These are phyloP conservation scores for Rynchops niger DNA, from an alignment of 2,113 vertebrate genomes.

Conservation along the genomic window DNA sequence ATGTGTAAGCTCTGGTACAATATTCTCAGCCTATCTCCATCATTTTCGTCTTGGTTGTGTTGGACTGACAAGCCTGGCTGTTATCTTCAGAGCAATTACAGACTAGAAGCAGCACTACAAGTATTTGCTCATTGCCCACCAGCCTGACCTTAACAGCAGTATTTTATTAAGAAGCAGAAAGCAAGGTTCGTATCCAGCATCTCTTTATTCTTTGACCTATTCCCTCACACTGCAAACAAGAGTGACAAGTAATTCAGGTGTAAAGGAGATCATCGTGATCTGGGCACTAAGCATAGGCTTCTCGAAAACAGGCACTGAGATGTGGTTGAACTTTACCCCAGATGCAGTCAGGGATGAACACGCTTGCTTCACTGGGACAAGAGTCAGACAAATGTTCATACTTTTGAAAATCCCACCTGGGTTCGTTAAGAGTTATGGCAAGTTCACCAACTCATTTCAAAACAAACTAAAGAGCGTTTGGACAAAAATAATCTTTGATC, in stretches of 20 bases:
- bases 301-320: not conserved
- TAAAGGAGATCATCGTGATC: not conserved
- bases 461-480: not conserved
- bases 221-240: not conserved
- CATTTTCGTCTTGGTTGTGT: not conserved
- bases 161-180: not conserved
- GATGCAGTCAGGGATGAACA: not conserved
- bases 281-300: not conserved
- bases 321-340: not conserved
- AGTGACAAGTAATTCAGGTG: not conserved
- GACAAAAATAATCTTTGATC: not conserved
- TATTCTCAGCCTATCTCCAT: not conserved
- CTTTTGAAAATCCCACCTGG: not conserved
- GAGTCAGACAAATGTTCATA: not conserved
- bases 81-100: not conserved
- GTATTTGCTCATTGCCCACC: not conserved
- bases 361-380: not conserved
- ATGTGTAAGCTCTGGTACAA: not conserved
- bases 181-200: not conserved
- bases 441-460: not conserved
- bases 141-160: not conserved
- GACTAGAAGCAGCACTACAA: not conserved
- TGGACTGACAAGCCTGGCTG: not conserved
- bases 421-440: not conserved
- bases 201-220: not conserved